Base-by-base conservation (phyloP, 2,797 vertebrate genomes). In the Cuculus canorus region DNA sequence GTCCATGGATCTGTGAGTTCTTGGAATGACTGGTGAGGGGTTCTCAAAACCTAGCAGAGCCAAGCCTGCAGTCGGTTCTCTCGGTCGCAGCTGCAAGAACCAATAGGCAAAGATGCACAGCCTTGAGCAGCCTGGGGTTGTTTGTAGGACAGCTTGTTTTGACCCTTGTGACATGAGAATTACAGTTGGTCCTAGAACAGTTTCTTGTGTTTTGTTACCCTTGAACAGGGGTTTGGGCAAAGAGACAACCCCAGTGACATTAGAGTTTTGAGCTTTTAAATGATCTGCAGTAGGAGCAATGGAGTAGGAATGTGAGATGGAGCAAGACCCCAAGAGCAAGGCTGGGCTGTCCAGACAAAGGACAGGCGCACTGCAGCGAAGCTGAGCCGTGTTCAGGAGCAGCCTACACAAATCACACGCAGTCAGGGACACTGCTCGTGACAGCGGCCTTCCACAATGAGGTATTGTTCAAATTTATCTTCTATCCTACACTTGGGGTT, bases 321-420 rank as follows among this genome's bases (percentile, higher is more conserved):
- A 17, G 59, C 10, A 33, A 64, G 64, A 45, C 19, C 17, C 27
- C 22, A 28, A 2, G 48, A 35, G 79, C 78, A 66, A 28, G 48
- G 82, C 4, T 11, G 2, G 1, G 8, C 25, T 9, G 25, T 23
- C 65, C 21, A 63, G 71, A 15, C 0, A 13, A 22, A 48, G 91
- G 64, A n/a, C 39, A 22, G 69, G 47, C 66, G 6, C 13, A 0
- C 16, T 27, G 72, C 72, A 41, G n/a, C 10, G 37, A 28, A 47
- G 78, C 90, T 13, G 39, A 61, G 35, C 73, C 7, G 3, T 7
- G 76, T 10, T 50, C 52, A 32, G 82, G 86, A 88, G 45, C 92
- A 35, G 93, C 92, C 95, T 87, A 94, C 94, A 92, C 50, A 9
- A 73, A 27, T 94, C 92, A 78, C 79, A 91, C 27, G 69, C 45